Conservation (phyloP, 53 echinoderm and acorn worm species). For the Luidia sarsii region DNA sequence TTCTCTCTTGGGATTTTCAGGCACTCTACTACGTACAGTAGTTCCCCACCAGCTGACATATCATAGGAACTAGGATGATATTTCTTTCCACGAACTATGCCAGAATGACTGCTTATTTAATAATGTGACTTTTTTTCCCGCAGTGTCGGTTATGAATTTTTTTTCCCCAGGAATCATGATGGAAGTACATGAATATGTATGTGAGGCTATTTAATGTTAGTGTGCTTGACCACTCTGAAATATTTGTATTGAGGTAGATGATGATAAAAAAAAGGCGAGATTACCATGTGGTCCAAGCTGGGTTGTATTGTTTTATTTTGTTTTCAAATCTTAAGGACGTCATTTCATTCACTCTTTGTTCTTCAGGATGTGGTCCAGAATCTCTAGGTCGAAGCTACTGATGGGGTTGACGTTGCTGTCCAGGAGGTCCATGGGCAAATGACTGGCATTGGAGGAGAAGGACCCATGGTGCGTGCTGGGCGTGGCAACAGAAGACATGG, state of each 20-base stretch:
- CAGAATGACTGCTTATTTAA: too few species aligned
- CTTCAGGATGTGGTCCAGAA: constrained; percentile 51
- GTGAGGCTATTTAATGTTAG: too few species aligned
- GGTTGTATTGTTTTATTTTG: neutral
- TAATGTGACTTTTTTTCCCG: too few species aligned
- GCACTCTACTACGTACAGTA: too few species aligned
- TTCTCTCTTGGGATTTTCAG: too few species aligned
- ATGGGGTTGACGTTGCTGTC: constrained; percentile 42
- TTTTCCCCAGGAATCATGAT: too few species aligned
- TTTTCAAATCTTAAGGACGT: neutral
- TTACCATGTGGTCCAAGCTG: neutral
- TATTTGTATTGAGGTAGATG: constrained; percentile 56
- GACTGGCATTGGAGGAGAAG: constrained; percentile 15
- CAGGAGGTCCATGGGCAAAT: constrained; percentile 49
- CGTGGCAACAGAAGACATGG: constrained; percentile 38
- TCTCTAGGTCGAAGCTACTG: constrained; percentile 44
- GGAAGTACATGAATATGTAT: too few species aligned
- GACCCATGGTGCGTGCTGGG: constrained; percentile 16
- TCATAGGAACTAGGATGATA: too few species aligned
- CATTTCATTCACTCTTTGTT: constrained; percentile 20
- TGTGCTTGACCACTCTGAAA: too few species aligned
- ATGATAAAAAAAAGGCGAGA: constrained; percentile 3
- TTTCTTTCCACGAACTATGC: too few species aligned
- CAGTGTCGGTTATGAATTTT: too few species aligned
- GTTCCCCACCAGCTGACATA: too few species aligned